Conservation (phyloP, 2,797 vertebrate species). For the Sarcophilus harrisii region DNA sequence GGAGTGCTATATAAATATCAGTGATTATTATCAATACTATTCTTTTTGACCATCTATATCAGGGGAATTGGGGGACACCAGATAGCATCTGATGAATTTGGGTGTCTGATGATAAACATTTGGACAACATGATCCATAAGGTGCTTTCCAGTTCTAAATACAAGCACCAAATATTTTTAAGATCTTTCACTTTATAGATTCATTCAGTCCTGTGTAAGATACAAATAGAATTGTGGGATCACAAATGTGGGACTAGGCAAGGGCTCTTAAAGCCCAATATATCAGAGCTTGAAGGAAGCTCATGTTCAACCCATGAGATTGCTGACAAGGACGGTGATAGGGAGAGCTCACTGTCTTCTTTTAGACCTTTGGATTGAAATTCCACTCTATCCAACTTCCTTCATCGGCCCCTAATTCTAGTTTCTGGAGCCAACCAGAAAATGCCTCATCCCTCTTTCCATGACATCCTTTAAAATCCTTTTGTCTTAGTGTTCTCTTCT, state of each 20-base stretch:
- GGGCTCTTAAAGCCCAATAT: neutral
- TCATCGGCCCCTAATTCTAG: neutral
- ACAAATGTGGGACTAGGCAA: neutral
- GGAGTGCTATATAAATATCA: neutral
- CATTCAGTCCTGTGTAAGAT: neutral
- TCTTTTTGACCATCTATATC: neutral
- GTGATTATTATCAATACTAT: neutral
- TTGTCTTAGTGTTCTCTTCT: neutral
- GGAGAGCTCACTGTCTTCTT: neutral
- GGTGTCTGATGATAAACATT: neutral
- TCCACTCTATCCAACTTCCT: neutral
- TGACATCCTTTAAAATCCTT: neutral
- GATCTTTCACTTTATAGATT: neutral
- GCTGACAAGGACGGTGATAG: neutral
- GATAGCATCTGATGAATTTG: neutral
- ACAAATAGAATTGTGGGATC: neutral
- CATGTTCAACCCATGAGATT: neutral
- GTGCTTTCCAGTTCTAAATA: neutral
- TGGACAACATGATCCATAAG: neutral
- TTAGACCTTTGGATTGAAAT: neutral
- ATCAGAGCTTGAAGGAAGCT: neutral
- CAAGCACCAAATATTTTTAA: neutral
- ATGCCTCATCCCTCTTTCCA: neutral
- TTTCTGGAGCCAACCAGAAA: neutral
- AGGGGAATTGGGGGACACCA: neutral